Conservation (phyloP, 2,113 vertebrate genomes). For the Catagonus wagneri region DNA sequence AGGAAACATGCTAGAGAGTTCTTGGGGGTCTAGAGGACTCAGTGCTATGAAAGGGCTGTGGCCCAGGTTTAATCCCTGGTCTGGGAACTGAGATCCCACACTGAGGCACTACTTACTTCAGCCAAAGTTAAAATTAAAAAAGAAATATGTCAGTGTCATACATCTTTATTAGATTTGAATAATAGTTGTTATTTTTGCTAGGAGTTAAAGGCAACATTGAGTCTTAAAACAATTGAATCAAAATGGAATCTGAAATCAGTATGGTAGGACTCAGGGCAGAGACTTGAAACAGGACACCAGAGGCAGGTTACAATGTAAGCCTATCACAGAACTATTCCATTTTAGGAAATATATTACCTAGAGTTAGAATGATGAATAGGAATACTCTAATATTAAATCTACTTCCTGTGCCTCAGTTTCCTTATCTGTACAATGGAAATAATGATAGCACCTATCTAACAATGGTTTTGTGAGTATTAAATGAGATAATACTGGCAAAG, state of each 20-base stretch:
- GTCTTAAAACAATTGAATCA: neutral
- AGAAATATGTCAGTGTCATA: neutral
- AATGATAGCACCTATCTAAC: neutral
- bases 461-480: neutral
- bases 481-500: neutral
- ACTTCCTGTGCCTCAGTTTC: neutral
- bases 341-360: neutral
- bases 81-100: no score
- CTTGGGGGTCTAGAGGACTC: no score
- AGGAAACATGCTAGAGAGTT: neutral
- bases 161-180: conserved; percentile 30
- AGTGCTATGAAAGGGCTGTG: no score
- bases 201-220: neutral
- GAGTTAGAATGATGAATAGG: conserved; percentile 5
- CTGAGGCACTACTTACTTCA: no score
- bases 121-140: neutral
- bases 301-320: neutral
- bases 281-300: neutral
- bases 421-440: neutral
- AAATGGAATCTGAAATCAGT: neutral
- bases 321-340: neutral
- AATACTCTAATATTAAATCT: neutral
- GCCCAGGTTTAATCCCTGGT: no score
- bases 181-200: neutral
- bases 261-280: neutral